Evolutionary conservation across 2,113 vertebrate species (phyloP), one percentile per base, ranked within the genome.

Genomic region (Otus sunia): DNA sequence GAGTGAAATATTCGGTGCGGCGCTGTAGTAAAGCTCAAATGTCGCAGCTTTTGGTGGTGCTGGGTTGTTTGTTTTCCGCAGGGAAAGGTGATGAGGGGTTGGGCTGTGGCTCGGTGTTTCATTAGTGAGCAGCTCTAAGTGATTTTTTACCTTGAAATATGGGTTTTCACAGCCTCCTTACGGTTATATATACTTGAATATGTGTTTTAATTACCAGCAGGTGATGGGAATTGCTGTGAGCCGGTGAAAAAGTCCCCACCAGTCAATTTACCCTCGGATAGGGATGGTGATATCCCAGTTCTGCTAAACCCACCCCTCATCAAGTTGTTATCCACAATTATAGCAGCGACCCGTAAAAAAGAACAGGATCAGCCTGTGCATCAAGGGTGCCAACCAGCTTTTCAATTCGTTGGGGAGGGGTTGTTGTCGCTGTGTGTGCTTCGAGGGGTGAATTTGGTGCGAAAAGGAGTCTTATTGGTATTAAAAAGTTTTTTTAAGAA

Each of bases 1-100:
- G 45, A 47, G 19, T 1, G 5, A 34, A 49, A 22, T 7, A 6
- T 7, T 56, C 34, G 21, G 21, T 4, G 4, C 3, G 9, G 21
- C 9, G 1, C 37, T 3, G 11, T 52, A 58, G 39, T 67, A 67
- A 75, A 75, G 30, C 8, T 12, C 11, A 2, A 36, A 20, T 0
- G n/a, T 9, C 27, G 50, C 39, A 11, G 34, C 27, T 3, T 47
- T 47, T 26, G 34, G 59, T 34, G 34, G 58, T 11, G 59, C 32
- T 14, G 5, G 16, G 22, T n/a, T n/a, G 11, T 17, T 14, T 64
- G 32, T 15, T 13, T 29, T 30, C 23, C 15, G 26, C 20, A 3
- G 52, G 41, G 21, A 20, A 18, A n/a, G 41, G 10, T 5, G 36
- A 29, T 2, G 66, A 10, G 32, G 43, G n/a, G 53, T 12, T 32